A percentile compares a stretch with the other conserved stretches of the same genome.
These are phyloP conservation scores for Sinocyclocheilus rhinocerous DNA, from an alignment of 2,113 vertebrate species.

Conservation along the genomic window DNA sequence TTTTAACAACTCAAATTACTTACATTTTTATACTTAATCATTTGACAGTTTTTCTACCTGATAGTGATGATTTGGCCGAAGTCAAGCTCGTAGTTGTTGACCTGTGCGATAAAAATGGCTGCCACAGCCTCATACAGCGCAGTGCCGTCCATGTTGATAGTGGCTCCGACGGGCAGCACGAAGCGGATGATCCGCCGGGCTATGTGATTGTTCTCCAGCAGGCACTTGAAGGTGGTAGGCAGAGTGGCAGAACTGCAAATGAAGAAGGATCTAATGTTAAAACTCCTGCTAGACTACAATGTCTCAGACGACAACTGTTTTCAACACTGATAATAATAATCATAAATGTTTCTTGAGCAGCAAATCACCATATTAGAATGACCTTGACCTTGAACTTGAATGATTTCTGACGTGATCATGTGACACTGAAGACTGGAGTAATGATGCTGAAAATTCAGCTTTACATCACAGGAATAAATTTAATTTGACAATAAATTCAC, in stretches of 20 bases:
- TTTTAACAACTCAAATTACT: neutral
- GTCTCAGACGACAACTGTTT: too few relatives aligned
- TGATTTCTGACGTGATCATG: neutral
- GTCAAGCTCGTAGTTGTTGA: constrained; percentile 96
- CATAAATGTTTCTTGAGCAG: neutral
- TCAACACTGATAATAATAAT: too few relatives aligned
- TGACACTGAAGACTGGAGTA: neutral
- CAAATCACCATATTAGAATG: too few relatives aligned
- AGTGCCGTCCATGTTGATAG: constrained; percentile 97
- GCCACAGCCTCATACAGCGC: constrained; percentile 95
- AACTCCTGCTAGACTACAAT: neutral
- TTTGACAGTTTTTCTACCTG: constrained; percentile 74
- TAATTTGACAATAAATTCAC: too few relatives aligned
- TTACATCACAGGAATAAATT: neutral
- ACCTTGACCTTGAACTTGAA: neutral
- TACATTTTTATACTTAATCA: neutral
- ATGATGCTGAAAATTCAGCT: neutral
- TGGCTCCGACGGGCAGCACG: constrained; percentile 93
- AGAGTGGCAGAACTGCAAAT: constrained; percentile 89
- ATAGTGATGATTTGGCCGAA: constrained; percentile 98
- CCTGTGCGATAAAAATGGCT: constrained; percentile 96
- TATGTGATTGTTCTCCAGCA: constrained; percentile 96
- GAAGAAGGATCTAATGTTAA: neutral
- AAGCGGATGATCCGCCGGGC: constrained; percentile 94
- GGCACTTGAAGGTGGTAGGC: constrained; percentile 99